These are phyloP conservation scores for Rhea pennata DNA, from an alignment of 2,113 vertebrate genomes.

Conservation along the genomic window DNA sequence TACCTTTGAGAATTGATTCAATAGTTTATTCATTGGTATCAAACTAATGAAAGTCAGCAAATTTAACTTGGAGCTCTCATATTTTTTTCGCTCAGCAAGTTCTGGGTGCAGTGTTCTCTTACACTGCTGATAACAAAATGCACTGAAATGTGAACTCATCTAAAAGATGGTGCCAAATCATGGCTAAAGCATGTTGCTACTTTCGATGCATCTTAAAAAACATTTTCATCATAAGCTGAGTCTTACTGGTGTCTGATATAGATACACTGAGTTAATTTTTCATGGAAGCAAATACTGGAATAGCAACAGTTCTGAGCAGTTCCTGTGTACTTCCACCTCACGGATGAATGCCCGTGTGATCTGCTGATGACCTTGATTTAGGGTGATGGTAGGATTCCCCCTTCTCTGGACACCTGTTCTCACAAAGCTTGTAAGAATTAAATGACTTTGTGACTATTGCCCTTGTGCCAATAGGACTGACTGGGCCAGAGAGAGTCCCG, in stretches of 20 bases:
- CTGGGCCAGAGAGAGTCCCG: background rate
- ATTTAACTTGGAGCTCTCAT: background rate
- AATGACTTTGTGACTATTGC: background rate
- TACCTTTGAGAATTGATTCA: background rate
- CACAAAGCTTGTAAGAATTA: background rate
- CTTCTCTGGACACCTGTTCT: background rate
- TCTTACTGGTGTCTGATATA: background rate
- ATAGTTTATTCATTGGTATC: background rate
- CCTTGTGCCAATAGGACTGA: background rate
- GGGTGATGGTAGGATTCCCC: background rate
- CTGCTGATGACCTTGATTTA: background rate
- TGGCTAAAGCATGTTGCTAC: background rate
- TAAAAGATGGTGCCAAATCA: background rate
- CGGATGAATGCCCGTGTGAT: background rate
- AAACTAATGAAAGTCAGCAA: background rate
- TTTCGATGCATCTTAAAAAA: background rate
- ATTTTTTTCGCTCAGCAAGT: background rate
- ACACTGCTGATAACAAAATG: background rate
- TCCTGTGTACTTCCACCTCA: background rate
- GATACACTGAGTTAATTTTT: background rate
- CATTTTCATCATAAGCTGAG: background rate
- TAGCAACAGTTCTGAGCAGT: background rate
- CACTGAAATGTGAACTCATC: background rate
- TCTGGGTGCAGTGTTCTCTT: background rate
- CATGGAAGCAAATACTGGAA: background rate